Percentiles rank a stretch among this genome's conserved stretches.
These are phyloP conservation scores for Merodon equestris DNA, from an alignment of 2,888 invertebrate genomes.

Conservation along the genomic window DNA sequence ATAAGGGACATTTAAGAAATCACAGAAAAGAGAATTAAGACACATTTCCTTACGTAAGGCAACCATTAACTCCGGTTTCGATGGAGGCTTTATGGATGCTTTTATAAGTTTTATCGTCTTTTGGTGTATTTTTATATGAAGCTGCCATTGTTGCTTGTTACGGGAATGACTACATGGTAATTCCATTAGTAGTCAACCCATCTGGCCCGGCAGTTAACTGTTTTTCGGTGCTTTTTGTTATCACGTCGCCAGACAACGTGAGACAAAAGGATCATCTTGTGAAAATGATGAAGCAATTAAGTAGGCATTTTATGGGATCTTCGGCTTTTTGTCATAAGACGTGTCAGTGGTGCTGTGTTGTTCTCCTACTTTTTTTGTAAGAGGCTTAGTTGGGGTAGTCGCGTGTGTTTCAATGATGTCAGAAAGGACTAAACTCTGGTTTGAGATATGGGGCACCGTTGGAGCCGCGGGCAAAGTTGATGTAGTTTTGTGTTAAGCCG, in stretches of 20 bases:
- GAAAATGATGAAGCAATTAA: conserved; percentile 45
- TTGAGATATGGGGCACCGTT: too few species aligned
- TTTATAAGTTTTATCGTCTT: too few species aligned
- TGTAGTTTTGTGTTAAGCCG: too few species aligned
- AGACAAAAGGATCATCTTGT: conserved; percentile 50
- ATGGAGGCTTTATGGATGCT: too few species aligned
- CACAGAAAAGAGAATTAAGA: not conserved
- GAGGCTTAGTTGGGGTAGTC: too few species aligned
- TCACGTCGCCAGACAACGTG: conserved; percentile 24
- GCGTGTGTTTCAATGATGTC: too few species aligned
- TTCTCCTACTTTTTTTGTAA: too few species aligned
- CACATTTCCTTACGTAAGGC: not conserved
- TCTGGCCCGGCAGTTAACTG: conserved; percentile 18
- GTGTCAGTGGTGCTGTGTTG: too few species aligned
- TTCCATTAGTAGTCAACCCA: conserved; percentile 39
- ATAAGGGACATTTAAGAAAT: conserved; percentile 39
- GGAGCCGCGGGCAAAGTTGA: too few species aligned
- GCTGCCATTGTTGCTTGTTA: conserved; percentile 23
- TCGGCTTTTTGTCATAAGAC: too few species aligned
- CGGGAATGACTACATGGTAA: conserved; percentile 17
- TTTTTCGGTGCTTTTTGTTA: conserved; percentile 25
- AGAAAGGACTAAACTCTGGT: too few species aligned
- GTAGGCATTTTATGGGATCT: conserved; percentile 30
- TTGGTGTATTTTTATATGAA: not conserved
- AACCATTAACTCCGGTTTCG: not conserved